These are phyloP conservation scores for Nylanderia fulva DNA, from an alignment of 1,140 invertebrate genomes.

Conservation along the genomic window DNA sequence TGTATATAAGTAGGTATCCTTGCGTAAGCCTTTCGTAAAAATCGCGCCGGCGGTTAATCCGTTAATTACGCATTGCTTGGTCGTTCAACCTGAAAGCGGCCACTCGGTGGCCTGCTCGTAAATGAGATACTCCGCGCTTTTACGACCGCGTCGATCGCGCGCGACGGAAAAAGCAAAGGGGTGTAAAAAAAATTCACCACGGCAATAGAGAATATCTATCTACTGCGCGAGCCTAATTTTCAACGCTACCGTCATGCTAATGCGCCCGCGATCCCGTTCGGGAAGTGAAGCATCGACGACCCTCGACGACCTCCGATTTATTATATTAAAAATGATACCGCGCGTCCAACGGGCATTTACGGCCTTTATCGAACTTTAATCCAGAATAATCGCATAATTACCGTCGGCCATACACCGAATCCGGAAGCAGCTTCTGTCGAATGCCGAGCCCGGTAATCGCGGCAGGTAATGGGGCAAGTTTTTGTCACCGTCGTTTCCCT, in stretches of 20 bases:
- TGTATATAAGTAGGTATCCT: too few species aligned
- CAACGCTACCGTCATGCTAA: conserved; percentile 25
- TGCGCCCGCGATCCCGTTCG: conserved; percentile 2
- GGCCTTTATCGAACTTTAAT: conserved; percentile 50
- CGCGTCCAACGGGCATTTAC: conserved; percentile 22
- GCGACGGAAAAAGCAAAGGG: neutral
- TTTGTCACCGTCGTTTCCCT: conserved; percentile 43
- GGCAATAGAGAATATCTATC: conserved; percentile 8
- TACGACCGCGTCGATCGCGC: neutral
- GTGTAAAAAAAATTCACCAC: neutral
- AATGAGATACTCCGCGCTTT: conserved; percentile 11
- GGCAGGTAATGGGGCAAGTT: conserved; percentile 52
- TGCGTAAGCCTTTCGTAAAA: neutral
- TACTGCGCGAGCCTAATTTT: conserved; percentile 1
- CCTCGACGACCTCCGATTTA: conserved; percentile 21
- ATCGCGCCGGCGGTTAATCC: neutral
- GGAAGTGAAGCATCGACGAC: conserved; percentile 16
- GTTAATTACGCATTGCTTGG: conserved; percentile 34
- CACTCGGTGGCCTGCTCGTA: neutral
- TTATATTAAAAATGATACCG: conserved; percentile 44
- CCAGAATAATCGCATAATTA: conserved; percentile 55
- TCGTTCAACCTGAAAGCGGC: neutral
- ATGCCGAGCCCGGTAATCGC: conserved; percentile 37
- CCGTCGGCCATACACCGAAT: conserved; percentile 7
- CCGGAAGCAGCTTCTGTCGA: conserved; percentile 49